phyloP scores from a whole-genome alignment of 2,113 vertebrate species.

The Campylorhamphus procurvoides region DNA sequence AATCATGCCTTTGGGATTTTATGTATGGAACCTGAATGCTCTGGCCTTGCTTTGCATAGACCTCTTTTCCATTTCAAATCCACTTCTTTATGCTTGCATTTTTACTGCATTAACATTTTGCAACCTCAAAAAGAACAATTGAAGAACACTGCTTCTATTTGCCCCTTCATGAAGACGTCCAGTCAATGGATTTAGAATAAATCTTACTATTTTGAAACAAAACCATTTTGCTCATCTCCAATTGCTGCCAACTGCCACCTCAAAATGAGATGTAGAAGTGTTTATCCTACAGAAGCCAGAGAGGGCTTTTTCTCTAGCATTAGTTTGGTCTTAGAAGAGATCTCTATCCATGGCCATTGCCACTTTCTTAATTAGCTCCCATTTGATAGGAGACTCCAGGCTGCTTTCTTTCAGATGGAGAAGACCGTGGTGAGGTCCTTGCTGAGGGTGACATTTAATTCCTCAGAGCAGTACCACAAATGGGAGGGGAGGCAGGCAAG shows the following conservation, averaged over 20 bases:
- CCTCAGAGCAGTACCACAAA: background rate
- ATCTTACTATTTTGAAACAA: background rate
- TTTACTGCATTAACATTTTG: background rate
- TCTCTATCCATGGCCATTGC: background rate
- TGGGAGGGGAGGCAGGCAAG: background rate
- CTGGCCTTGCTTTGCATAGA: background rate
- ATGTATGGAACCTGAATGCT: background rate
- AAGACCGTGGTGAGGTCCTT: background rate
- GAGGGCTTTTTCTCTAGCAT: background rate
- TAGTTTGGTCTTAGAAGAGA: background rate
- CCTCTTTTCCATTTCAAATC: background rate
- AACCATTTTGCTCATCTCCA: background rate
- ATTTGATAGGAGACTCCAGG: background rate
- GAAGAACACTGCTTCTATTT: background rate
- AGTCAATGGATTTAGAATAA: background rate
- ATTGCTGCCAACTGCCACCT: background rate
- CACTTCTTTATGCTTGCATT: background rate
- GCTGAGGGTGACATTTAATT: background rate
- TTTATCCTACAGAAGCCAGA: background rate
- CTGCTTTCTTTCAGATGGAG: background rate
- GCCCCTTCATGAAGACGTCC: background rate
- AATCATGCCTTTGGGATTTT: background rate
- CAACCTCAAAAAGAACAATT: background rate
- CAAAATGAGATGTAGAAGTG: background rate
- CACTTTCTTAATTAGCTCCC: background rate